Base-by-base conservation (phyloP, 1,140 invertebrate species). In the Episyrphus balteatus region DNA sequence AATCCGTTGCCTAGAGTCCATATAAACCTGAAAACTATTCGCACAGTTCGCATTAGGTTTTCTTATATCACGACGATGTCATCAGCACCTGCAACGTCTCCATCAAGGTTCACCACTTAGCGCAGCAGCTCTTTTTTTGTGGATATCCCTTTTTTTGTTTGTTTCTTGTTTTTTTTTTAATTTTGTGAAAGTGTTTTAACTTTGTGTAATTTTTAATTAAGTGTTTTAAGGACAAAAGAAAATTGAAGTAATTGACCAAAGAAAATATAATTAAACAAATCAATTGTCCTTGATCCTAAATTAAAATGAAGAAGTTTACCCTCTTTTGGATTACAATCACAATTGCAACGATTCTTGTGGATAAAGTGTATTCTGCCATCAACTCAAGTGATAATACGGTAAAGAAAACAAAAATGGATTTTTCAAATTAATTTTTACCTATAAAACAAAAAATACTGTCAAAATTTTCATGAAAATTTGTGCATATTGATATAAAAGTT, bases 11-110 rank as follows among this genome's bases (percentile, higher is more conserved):
- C 21, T 26, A 26, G 21, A 26, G 21, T 26, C 21, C 21, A 26
- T 26, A 26, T 26, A 26, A 26, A 26, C 21, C 21, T 26, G 21
- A 26, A 26, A 26, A 26, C 21, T 53, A 55, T 45, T 58, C 62
- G 58, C 57, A 59, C 62, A 66, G 65, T 59, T 66, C 62, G 62
- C 62, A 66, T 66, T 66, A 65, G 62, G 62, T 65, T 61, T 66
- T 65, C 55, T 47, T 56, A 61, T 47, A 49, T 60, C 59, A 55
- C 58, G 62, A 65, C 60, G 62, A 66, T 66, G 62, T 66, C 62
- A 62, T 58, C 60, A 26, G 21, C 21, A 50, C 53, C 53, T 48
- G 49, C 47, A 46, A 51, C 53, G 39, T 40, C 42, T 39, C 17
- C 12, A 41, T 13, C 40, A 41, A 17, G 15, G 11, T 41, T 48